These are phyloP conservation scores for Amphiprion percula DNA, from an alignment of 2,113 vertebrate species.

Conservation along the genomic window DNA sequence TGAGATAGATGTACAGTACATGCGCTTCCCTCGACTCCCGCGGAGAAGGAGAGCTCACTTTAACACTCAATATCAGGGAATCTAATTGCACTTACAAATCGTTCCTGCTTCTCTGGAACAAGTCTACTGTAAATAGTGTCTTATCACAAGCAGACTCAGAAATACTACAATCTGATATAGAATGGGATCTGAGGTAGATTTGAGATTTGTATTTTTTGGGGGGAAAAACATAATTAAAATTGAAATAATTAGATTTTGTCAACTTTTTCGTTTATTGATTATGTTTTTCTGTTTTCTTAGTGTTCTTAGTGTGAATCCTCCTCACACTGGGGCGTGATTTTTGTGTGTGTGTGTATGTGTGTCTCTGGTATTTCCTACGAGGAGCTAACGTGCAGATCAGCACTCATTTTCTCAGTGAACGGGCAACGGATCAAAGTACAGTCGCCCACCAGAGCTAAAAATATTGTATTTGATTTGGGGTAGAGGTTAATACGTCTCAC, in stretches of 20 bases:
- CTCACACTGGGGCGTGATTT: neutral
- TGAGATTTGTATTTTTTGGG: neutral
- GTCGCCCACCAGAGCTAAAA: constrained; percentile 40
- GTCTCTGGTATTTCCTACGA: constrained; percentile 66
- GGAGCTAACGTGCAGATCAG: constrained; percentile 63
- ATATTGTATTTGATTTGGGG: constrained; percentile 51
- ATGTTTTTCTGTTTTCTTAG: neutral
- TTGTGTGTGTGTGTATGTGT: neutral
- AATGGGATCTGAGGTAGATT: constrained; percentile 1
- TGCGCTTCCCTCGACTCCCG: constrained; percentile 50
- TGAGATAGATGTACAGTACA: constrained; percentile 44
- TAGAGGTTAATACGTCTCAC: constrained; percentile 54
- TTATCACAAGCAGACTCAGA: constrained; percentile 14
- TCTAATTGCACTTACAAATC: constrained; percentile 57
- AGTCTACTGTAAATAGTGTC: constrained; percentile 40
- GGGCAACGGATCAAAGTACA: constrained; percentile 57
- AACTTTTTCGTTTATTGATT: neutral
- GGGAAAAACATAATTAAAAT: neutral
- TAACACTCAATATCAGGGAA: constrained; percentile 59
- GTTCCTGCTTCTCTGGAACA: constrained; percentile 36
- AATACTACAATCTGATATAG: neutral
- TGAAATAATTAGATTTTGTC: neutral
- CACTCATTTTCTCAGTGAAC: constrained; percentile 31
- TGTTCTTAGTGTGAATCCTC: neutral
- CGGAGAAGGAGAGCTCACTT: constrained; percentile 52